A percentile compares a stretch with the other conserved stretches of the same genome.
phyloP scores from a whole-genome alignment of 53 echinoderm and acorn worm genomes.

The Hippasteria phrygiana region DNA sequence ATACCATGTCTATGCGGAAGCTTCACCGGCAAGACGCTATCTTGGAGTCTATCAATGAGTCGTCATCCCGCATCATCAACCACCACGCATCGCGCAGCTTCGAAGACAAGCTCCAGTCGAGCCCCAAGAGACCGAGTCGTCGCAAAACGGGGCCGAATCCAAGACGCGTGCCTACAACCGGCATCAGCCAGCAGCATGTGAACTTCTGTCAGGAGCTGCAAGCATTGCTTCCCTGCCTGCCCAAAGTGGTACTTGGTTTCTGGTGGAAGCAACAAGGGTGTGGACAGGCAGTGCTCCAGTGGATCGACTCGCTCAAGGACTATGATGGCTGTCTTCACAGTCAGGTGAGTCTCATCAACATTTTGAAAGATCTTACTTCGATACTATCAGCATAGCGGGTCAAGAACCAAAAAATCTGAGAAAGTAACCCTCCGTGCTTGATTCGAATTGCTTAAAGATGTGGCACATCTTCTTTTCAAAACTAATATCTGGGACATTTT shows the following conservation, averaged over 20 bases:
- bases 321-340: slow-evolving; percentile 84
- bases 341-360: slow-evolving; percentile 70
- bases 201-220: slow-evolving; percentile 81
- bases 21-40: slow-evolving; percentile 62
- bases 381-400: too few species aligned
- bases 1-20: slow-evolving; percentile 47
- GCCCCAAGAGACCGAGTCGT: slow-evolving; percentile 11
- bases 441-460: too few species aligned
- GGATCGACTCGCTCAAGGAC: slow-evolving; percentile 76
- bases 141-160: neutral
- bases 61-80: slow-evolving; percentile 22
- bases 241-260: slow-evolving; percentile 71
- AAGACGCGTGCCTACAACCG: slow-evolving; percentile 31
- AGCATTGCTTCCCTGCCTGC: slow-evolving; percentile 72
- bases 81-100: slow-evolving; percentile 27
- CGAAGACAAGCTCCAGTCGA: slow-evolving; percentile 40
- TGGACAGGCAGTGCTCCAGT: slow-evolving; percentile 80
- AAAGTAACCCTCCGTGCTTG: too few species aligned
- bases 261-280: slow-evolving; percentile 79
- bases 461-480: too few species aligned
- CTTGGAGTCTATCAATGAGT: slow-evolving; percentile 53
- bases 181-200: slow-evolving; percentile 77
- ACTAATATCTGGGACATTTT: too few species aligned
- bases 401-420: too few species aligned
- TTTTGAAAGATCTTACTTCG: too few species aligned